Evolutionary conservation across 2,888 invertebrate genomes (phyloP).

Genomic region (Polietes domitor): DNA sequence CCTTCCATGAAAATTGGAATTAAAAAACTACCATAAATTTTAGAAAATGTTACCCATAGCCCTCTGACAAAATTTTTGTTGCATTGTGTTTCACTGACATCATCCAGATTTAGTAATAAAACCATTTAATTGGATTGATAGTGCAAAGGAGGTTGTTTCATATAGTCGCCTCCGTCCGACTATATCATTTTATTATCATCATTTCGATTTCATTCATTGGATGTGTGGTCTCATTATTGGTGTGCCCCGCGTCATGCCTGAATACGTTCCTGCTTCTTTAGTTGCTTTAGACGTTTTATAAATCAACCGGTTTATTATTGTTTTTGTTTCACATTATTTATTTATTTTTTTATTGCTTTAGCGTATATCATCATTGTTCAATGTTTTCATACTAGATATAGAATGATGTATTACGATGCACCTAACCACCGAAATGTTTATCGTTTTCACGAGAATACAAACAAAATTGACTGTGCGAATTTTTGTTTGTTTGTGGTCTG

Average conservation of each 20-base stretch:
- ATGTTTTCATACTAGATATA: neutral
- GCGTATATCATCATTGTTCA: neutral
- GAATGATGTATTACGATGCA: neutral
- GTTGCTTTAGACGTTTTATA: slow-evolving; percentile 17
- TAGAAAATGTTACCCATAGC: too few species aligned
- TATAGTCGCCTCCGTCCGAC: too few species aligned
- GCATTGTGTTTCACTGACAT: too few species aligned
- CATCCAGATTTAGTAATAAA: too few species aligned
- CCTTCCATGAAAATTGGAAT: too few species aligned
- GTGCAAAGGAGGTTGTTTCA: too few species aligned
- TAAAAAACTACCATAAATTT: too few species aligned
- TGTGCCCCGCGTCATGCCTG: slow-evolving; percentile 35
- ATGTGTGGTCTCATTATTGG: slow-evolving; percentile 35
- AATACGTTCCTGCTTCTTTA: slow-evolving; percentile 19
- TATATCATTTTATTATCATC: too few species aligned
- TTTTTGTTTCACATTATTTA: slow-evolving; percentile 27
- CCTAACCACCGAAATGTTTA: neutral
- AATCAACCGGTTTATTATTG: slow-evolving; percentile 45
- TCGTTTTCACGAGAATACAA: neutral
- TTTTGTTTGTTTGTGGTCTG: too few species aligned
- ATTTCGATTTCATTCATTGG: slow-evolving; percentile 12
- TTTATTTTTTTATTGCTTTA: neutral
- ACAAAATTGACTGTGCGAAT: neutral
- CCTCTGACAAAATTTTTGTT: too few species aligned
- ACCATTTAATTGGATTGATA: too few species aligned